Evolutionary conservation across 2,113 vertebrate species (phyloP).

Genomic region (Istiophorus platypterus): DNA sequence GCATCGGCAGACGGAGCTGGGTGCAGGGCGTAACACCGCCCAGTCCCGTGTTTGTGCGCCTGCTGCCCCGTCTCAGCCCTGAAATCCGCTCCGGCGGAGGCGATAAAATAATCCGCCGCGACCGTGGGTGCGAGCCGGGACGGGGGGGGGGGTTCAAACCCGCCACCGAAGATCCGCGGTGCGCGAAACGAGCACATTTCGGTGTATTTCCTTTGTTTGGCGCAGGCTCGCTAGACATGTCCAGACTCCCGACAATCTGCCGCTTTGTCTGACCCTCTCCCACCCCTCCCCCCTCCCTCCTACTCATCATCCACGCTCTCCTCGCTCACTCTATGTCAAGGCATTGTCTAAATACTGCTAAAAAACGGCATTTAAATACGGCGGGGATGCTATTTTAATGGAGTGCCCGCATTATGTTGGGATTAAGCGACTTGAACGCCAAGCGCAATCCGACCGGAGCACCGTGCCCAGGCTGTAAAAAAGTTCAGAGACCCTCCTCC

Average conservation of each 20-base stretch:
- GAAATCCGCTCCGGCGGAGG: constrained; percentile 48
- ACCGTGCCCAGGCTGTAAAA: constrained; percentile 30
- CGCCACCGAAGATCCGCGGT: fast-evolving
- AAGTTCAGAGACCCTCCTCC: constrained; percentile 58
- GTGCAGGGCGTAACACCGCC: constrained; percentile 83
- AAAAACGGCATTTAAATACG: constrained; percentile 17
- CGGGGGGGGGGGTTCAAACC: fast-evolving
- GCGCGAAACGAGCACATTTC: constrained; percentile 8
- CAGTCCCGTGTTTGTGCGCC: constrained; percentile 78
- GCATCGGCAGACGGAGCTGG: constrained; percentile 65
- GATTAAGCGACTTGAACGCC: background rate
- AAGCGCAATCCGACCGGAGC: background rate
- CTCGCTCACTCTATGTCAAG: constrained; percentile 41
- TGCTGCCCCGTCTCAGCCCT: constrained; percentile 57
- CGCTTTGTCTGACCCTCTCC: constrained; percentile 85
- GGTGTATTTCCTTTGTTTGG: constrained; percentile 82
- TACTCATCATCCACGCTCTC: constrained; percentile 58
- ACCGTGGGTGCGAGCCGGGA: fast-evolving
- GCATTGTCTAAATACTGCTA: constrained; percentile 64
- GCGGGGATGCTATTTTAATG: background rate
- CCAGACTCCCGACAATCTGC: constrained; percentile 85
- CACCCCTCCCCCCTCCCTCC: constrained; percentile 77
- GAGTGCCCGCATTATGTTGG: constrained; percentile 4
- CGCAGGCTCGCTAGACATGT: constrained; percentile 82
- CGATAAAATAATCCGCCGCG: background rate